Base-by-base conservation (phyloP, 1,140 invertebrate species). In the Halotydeus destructor region DNA sequence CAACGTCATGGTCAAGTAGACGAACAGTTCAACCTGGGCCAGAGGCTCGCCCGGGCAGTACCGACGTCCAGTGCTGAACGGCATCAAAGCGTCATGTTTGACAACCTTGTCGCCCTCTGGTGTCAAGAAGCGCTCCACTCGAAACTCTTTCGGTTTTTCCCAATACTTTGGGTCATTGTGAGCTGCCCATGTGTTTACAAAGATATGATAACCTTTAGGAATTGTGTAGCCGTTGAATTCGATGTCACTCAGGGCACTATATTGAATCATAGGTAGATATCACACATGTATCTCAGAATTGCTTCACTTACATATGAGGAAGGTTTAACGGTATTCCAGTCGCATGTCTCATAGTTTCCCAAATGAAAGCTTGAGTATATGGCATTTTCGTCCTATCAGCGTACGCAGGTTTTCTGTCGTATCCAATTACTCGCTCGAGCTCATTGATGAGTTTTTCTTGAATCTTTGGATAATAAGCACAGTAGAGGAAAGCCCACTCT, bases 1-100 rank as follows among this genome's bases (percentile, higher is more conserved):
- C 37, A 89, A 57, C 22, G 88, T 57, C 0, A 71, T 67, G 3
- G 78, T 69, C 3, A 72, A 75, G 52, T 85, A 80, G 14, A 86
- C 54, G 50, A 88, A 88, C 12, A 89, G 65, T 51, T 85, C 85
- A 44, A 77, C 74, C 50, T 72, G 74, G 1, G 80, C 81, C 37
- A 88, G 55, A 16, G 71, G 62, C 60, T 86, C 80, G 9, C 84
- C 84, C 54, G 85, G 74, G 52, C 84, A 91, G 30, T 76, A 69
- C 54, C 76, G 75, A n/a, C n/a, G n/a, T n/a, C n/a, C n/a, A n/a
- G n/a, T n/a, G n/a, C n/a, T n/a, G 18, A 57, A 58, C 22, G 58
- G 56, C 26, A 59, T 52, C 9, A 52, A 46, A 27, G 43, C 23
- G 11, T 54, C 45, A 21, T 45, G 34, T 36, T 50, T 46, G 1